Evolutionary conservation across 1,140 invertebrate species (phyloP).

Genomic region (Drosophila arizonae): DNA sequence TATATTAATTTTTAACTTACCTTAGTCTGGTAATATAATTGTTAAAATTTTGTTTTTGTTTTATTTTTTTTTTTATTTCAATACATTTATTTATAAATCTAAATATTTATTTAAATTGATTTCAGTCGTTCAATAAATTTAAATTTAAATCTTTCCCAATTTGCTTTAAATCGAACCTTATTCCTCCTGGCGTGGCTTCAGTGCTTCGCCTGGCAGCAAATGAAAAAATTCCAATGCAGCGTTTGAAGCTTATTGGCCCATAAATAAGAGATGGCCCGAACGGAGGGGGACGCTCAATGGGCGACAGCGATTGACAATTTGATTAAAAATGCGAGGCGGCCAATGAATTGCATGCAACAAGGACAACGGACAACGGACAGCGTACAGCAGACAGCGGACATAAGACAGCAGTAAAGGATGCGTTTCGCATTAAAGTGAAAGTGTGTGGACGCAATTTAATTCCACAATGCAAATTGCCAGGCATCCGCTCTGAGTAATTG

Average conservation of each 20-base stretch:
- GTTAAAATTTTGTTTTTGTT: no score
- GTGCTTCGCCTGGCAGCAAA: constrained; percentile 43
- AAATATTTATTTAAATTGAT: no score
- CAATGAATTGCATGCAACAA: constrained; percentile 56
- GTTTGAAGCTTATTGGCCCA: constrained; percentile 82
- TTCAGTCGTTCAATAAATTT: no score
- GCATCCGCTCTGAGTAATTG: constrained; percentile 73
- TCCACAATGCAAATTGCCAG: constrained; percentile 47
- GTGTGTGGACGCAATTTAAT: constrained; percentile 60
- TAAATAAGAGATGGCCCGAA: constrained; percentile 68
- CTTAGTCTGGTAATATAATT: no score
- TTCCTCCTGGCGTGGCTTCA: not conserved
- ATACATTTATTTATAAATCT: no score
- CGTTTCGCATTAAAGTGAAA: constrained; percentile 68
- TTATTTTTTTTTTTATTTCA: no score
- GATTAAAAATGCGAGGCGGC: constrained; percentile 67
- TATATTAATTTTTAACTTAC: no score
- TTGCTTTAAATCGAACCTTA: no score
- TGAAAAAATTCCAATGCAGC: constrained; percentile 79
- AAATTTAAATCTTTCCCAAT: no score
- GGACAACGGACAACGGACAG: constrained; percentile 20
- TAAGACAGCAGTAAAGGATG: constrained; percentile 22
- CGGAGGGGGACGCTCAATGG: constrained; percentile 27
- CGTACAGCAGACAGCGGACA: constrained; percentile 1
- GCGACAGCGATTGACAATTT: constrained; percentile 80